phyloP scores from a whole-genome alignment of 2,888 invertebrate genomes.

The Epistrophe grossulariae region DNA sequence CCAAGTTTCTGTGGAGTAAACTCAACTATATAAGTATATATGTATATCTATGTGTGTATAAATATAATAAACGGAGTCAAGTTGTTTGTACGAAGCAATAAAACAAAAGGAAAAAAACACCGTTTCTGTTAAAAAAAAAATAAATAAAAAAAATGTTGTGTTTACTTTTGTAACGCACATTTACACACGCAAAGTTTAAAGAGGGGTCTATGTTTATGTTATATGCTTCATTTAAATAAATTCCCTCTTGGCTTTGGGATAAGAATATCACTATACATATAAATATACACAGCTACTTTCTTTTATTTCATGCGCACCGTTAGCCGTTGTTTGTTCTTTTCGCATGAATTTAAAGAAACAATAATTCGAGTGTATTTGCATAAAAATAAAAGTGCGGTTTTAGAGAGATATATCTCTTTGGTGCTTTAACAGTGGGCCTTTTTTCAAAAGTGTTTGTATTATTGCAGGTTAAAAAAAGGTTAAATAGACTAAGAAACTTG shows the following conservation, averaged over 20 bases:
- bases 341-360: constrained; percentile 55
- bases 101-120: constrained; percentile 41
- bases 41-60: not conserved
- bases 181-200: constrained; percentile 23
- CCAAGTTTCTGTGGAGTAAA: constrained; percentile 49
- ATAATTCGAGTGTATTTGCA: constrained; percentile 57
- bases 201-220: constrained; percentile 20
- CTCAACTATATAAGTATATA: constrained; percentile 10
- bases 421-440: not conserved
- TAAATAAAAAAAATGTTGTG: not conserved
- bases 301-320: constrained; percentile 61
- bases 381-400: constrained; percentile 56
- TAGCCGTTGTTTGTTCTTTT: constrained; percentile 68
- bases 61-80: not conserved
- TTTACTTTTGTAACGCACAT: constrained; percentile 36
- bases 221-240: constrained; percentile 32
- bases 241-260: not conserved
- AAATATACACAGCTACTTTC: not conserved
- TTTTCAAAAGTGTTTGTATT: not conserved
- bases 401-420: not conserved
- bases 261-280: constrained; percentile 23
- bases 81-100: constrained; percentile 65
- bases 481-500: too few relatives aligned
- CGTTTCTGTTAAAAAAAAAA: not conserved
- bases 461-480: too few relatives aligned